Percentiles rank a stretch among this genome's conserved stretches.
Evolutionary conservation across 2,113 vertebrate species (phyloP).

Genomic region (Gymnobelideus leadbeateri): DNA sequence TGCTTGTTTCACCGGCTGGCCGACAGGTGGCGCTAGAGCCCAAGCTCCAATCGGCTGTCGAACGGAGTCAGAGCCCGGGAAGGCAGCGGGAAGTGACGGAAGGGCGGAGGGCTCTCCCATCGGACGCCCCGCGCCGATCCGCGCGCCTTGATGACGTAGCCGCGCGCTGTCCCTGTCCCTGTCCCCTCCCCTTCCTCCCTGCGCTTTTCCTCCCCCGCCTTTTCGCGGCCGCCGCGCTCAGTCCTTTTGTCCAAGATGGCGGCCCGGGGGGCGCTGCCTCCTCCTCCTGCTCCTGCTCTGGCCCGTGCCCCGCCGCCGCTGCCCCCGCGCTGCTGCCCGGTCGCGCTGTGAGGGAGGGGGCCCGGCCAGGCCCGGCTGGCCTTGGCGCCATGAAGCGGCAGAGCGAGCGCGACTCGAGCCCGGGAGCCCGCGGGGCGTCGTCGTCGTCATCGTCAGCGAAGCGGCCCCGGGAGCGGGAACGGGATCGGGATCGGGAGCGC

Average conservation of each 20-base stretch:
- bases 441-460: slow-evolving; percentile 85
- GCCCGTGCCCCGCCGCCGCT: slow-evolving; percentile 83
- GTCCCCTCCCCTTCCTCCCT: slow-evolving; percentile 56
- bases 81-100: neutral
- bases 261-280: slow-evolving; percentile 88
- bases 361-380: slow-evolving; percentile 83
- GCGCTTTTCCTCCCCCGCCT: slow-evolving; percentile 74
- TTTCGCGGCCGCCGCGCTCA: slow-evolving; percentile 75
- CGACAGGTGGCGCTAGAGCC: neutral
- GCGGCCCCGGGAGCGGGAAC: slow-evolving; percentile 89
- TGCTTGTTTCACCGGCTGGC: neutral
- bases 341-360: slow-evolving; percentile 90
- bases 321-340: slow-evolving; percentile 72
- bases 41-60: neutral
- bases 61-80: neutral
- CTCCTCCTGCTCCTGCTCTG: slow-evolving; percentile 71
- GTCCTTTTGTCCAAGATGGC: slow-evolving; percentile 99
- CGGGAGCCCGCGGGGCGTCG: slow-evolving; percentile 82
- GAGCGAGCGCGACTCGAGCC: slow-evolving; percentile 92
- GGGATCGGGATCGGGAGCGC: slow-evolving; percentile 68
- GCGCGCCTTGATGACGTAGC: slow-evolving; percentile 25
- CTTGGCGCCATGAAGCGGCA: slow-evolving; percentile 92
- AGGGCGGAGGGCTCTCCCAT: accelerated
- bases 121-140: accelerated
- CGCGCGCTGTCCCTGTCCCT: neutral